phyloP scores from a whole-genome alignment of 2,113 vertebrate genomes.

The Protobothrops mucrosquamatus region DNA sequence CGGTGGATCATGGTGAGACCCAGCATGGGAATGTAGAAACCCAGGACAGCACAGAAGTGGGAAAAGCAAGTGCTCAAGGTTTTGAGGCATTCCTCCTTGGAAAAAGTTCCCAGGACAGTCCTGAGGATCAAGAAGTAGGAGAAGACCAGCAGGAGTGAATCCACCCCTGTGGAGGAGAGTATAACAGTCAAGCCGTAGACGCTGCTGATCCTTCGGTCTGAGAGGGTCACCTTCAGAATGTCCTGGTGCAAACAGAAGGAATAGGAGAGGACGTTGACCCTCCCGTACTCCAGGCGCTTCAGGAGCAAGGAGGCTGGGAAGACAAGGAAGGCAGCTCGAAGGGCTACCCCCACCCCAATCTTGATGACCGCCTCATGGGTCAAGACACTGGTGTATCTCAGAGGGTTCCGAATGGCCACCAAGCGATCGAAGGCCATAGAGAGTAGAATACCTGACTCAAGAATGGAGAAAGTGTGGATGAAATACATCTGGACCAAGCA shows the following conservation, averaged over 20 bases:
- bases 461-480: constrained; percentile 46
- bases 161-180: constrained; percentile 17
- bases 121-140: constrained; percentile 44
- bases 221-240: constrained; percentile 38
- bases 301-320: constrained; percentile 36
- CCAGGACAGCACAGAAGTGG: constrained; percentile 50
- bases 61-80: constrained; percentile 37
- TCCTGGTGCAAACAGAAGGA: constrained; percentile 63
- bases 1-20: constrained; percentile 42
- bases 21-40: constrained; percentile 46
- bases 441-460: constrained; percentile 43
- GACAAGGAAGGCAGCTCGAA: background rate
- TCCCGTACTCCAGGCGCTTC: constrained; percentile 38
- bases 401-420: constrained; percentile 42
- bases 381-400: constrained; percentile 39
- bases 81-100: constrained; percentile 30
- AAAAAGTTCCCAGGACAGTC: constrained; percentile 25
- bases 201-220: constrained; percentile 34
- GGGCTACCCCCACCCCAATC: background rate
- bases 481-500: constrained; percentile 49
- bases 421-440: constrained; percentile 56
- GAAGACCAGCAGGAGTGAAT: constrained; percentile 45
- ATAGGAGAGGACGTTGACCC: constrained; percentile 38
- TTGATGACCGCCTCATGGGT: background rate
- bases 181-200: background rate